A percentile compares a stretch with the other conserved stretches of the same genome.
These are phyloP conservation scores for Metaphire vulgaris DNA, from an alignment of 1,140 invertebrate genomes.

Conservation along the genomic window DNA sequence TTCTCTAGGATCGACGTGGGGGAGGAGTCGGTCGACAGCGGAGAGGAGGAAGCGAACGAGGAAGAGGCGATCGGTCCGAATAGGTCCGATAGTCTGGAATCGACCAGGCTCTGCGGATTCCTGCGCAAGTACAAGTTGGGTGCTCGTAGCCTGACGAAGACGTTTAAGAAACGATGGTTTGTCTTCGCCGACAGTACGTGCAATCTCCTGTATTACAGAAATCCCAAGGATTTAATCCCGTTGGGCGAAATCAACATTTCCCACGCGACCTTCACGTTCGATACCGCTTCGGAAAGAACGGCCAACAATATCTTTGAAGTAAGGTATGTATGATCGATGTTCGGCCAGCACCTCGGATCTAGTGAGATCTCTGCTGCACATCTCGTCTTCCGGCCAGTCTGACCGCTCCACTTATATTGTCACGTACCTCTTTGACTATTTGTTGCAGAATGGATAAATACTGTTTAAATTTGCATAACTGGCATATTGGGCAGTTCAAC, in stretches of 20 bases:
- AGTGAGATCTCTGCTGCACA: too few relatives aligned
- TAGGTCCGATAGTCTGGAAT: not conserved
- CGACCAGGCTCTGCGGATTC: conserved; percentile 1
- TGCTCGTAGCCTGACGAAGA: conserved; percentile 31
- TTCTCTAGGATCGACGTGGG: not conserved
- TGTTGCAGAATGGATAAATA: too few relatives aligned
- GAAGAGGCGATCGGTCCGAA: not conserved
- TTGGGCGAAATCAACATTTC: conserved; percentile 51
- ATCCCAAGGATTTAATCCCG: conserved; percentile 45
- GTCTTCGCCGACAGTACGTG: conserved; percentile 46
- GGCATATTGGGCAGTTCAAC: too few relatives aligned
- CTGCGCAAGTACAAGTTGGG: conserved; percentile 16
- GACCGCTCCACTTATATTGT: too few relatives aligned
- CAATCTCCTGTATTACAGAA: conserved; percentile 49
- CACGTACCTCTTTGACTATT: too few relatives aligned
- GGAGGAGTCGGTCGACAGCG: not conserved
- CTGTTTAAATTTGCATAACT: too few relatives aligned
- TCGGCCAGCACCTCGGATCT: too few relatives aligned
- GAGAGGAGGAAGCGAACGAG: too few relatives aligned
- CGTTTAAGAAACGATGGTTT: conserved; percentile 47
- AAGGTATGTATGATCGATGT: too few relatives aligned
- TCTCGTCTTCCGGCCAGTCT: too few relatives aligned
- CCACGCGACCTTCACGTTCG: conserved; percentile 43
- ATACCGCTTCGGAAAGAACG: conserved; percentile 32
- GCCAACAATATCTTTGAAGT: conserved; percentile 43